A percentile compares a stretch with the other conserved stretches of the same genome.
Conservation (phyloP, 2,888 invertebrate genomes). For the Heliconius aoede region DNA sequence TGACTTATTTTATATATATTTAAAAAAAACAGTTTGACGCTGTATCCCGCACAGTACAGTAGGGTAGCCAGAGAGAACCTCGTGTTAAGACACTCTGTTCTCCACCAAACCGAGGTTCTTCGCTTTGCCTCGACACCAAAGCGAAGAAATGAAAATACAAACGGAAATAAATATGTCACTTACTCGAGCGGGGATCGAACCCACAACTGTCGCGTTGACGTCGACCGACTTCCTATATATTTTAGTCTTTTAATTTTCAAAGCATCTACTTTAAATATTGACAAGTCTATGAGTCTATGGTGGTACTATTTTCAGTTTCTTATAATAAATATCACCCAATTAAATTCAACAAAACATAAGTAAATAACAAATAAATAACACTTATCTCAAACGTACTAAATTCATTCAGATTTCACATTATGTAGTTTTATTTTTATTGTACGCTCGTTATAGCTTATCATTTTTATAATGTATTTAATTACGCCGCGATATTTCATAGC, state of each 20-base stretch:
- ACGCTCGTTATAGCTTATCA: conserved; percentile 51
- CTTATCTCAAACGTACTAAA: conserved; percentile 42
- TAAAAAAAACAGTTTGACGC: no score
- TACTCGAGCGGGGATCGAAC: no score
- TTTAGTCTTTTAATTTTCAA: background rate
- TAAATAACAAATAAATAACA: conserved; percentile 46
- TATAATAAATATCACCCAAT: conserved; percentile 15
- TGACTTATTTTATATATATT: no score
- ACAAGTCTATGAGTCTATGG: background rate
- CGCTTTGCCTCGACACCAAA: no score
- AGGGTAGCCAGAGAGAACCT: no score
- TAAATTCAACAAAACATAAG: conserved; percentile 28
- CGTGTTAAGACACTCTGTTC: no score
- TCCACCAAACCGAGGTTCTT: no score
- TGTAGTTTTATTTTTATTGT: conserved; percentile 48
- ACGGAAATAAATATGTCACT: no score
- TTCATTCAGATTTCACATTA: conserved; percentile 45
- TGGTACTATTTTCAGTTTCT: background rate
- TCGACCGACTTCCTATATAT: no score
- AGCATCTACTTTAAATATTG: background rate
- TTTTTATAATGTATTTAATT: conserved; percentile 53
- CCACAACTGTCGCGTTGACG: no score
- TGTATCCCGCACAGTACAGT: no score
- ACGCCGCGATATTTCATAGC: conserved; percentile 49
- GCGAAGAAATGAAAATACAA: no score